Base-by-base conservation (phyloP, 2,888 invertebrate genomes). In the Cephus runcator region DNA sequence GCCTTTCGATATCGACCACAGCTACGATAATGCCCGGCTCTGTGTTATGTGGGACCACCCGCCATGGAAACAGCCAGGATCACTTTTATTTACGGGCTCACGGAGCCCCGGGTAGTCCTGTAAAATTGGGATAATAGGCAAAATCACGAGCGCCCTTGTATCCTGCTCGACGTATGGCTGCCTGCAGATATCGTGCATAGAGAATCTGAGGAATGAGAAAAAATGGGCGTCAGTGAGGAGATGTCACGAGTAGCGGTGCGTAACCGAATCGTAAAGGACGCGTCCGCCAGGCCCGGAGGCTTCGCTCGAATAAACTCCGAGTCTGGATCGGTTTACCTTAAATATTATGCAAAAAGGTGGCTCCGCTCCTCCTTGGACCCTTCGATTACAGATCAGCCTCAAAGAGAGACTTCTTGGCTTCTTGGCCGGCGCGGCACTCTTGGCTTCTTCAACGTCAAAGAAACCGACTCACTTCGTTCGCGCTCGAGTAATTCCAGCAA, bases 271-370 rank as follows among this genome's bases (percentile, higher is more conserved):
- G 79, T 79, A 76, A 73, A 69, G 68, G 35, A 73, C 34, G 69
- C n/a, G 30, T 56, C 34, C 23, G 68, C 40, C 69, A 40, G 73
- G 33, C 56, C 36, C 69, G 68, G 34, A 69, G 34, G 40, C 35
- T 71, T 76, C 79, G 79, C 83, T 86, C 83, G 86, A 87, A 85
- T 87, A 85, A 85, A 86, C 84, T 83, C 76, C 73, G 73, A 80
- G 80, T 84, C 81, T 79, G 85, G 85, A 84, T 87, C 86, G 82
- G 83, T 84, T 87, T 86, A 87, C 87, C 80, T 85, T 81, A 83
- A 87, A 85, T 82, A 83, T 83, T 81, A 78, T 82, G 79, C 81
- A 76, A 81, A 79, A 82, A 79, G 74, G 73, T 56, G 77, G 83
- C 40, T 40, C 40, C 40, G 15, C 23, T 56, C 40, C 40, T 56